These are phyloP conservation scores for Procambarus clarkii DNA, from an alignment of 1,140 invertebrate genomes.

Conservation along the genomic window DNA sequence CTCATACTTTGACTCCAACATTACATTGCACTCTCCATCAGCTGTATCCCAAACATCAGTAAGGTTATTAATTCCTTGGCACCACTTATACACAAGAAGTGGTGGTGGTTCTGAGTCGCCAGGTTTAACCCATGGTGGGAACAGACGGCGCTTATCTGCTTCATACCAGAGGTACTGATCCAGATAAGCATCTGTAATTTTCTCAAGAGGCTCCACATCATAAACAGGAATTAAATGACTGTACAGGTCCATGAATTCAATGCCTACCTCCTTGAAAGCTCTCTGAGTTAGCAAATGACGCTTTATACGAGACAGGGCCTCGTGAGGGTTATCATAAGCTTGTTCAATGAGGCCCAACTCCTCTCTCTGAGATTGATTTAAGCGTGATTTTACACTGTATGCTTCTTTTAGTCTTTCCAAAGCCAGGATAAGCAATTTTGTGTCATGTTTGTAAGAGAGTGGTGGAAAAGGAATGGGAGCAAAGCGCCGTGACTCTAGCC, in stretches of 20 bases:
- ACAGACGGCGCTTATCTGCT: conserved; percentile 96
- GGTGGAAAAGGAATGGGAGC: conserved; percentile 99
- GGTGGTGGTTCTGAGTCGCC: conserved; percentile 99
- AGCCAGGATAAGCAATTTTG: conserved; percentile 97
- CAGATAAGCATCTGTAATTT: conserved; percentile 99
- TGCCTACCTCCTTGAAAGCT: conserved; percentile 98
- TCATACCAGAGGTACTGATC: conserved; percentile 99
- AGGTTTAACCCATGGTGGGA: conserved; percentile 99
- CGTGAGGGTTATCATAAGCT: conserved; percentile 99
- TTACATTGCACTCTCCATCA: conserved; percentile 98
- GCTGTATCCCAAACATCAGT: conserved; percentile 97
- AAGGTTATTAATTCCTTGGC: conserved; percentile 85
- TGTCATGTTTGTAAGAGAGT: conserved; percentile 99
- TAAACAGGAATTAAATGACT: conserved; percentile 99
- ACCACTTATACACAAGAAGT: conserved; percentile 99
- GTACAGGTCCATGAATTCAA: conserved; percentile 99
- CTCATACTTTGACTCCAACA: conserved; percentile 98
- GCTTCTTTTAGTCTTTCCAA: conserved; percentile 98
- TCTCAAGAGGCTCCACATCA: conserved; percentile 98
- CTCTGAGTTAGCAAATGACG: conserved; percentile 98
- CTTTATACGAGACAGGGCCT: conserved; percentile 98
- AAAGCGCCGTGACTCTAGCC: conserved; percentile 98
- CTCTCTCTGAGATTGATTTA: conserved; percentile 99
- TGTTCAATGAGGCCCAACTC: conserved; percentile 99
- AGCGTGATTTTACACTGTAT: conserved; percentile 97